These are phyloP conservation scores for Oreochromis spilurus DNA, from an alignment of 2,113 vertebrate species.

Conservation along the genomic window DNA sequence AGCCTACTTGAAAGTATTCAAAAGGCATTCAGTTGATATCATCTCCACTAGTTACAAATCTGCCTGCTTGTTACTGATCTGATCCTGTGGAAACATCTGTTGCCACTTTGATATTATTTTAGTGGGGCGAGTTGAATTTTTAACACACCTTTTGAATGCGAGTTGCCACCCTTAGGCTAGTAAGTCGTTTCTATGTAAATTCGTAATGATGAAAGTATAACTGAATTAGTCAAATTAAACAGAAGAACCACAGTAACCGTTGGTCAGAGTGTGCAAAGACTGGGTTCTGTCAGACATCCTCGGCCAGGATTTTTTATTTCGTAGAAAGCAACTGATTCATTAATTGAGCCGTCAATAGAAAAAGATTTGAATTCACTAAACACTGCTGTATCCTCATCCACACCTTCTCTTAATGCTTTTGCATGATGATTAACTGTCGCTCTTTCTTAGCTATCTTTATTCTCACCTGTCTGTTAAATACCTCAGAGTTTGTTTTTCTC, in stretches of 20 bases:
- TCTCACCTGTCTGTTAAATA: slow-evolving; percentile 57
- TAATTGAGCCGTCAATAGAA: not conserved
- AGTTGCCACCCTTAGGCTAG: not conserved
- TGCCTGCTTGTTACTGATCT: not conserved
- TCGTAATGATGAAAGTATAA: not conserved
- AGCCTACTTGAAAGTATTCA: not conserved
- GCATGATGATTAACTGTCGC: slow-evolving; percentile 21
- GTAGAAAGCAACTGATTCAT: not conserved
- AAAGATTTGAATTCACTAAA: slow-evolving; percentile 24
- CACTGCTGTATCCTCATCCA: not conserved
- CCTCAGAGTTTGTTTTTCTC: slow-evolving; percentile 43
- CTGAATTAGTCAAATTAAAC: not conserved
- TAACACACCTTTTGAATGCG: not conserved
- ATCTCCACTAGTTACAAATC: not conserved
- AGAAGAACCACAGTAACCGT: not conserved
- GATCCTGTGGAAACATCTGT: not conserved
- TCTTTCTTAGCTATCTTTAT: slow-evolving; percentile 47
- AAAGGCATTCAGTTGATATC: not conserved
- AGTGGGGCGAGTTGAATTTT: not conserved
- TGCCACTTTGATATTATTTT: not conserved
- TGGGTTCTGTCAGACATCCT: not conserved
- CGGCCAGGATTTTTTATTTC: not conserved
- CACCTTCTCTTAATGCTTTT: slow-evolving; percentile 4
- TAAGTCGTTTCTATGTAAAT: not conserved
- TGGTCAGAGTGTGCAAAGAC: not conserved